Base-by-base conservation (phyloP, 2,797 vertebrate species). In the Holocentrus rufus region DNA sequence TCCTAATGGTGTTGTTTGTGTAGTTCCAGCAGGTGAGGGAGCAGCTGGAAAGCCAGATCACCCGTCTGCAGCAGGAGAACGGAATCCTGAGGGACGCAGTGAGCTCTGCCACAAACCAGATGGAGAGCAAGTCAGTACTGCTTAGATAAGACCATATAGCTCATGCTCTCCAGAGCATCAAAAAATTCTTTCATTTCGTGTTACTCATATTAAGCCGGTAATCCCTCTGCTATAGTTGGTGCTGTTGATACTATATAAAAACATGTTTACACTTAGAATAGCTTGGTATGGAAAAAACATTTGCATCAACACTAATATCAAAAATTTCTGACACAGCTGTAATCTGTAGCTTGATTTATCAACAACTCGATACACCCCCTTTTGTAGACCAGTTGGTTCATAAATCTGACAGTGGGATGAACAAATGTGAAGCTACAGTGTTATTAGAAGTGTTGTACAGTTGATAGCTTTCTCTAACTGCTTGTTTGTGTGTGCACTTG, bases 81-180 rank as follows among this genome's bases (percentile, higher is more conserved):
- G 92, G 94, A 67, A 99, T 99, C 85, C 90, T 99, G 85, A 95
- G 98, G 91, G 98, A 99, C 73, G 98, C 98, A 58, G 98, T 99
- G 91, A 99, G 97, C 92, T 96, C 95, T 17, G 96, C 97, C 73
- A 94, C 96, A 88, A 98, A 95, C 88, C 96, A 98, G 88, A 96
- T 99, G 94, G 98, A 99, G 91, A 98, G 92, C 96, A 99, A 99
- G 98, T 99, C 91, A 90, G 97, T 96, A 73, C 76, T 34, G 7
- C 23, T 4, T 69, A 58, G 15, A 36, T 27, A 25, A 62, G 5
- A 23, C 14, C 18, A 13, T 15, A 15, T 53, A 49, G 46, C 46
- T 69, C 53, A 50, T 13, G 13, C 46, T 53, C 11, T 44, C n/a
- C 42, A 17, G 31, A 60, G 44, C 27, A 46, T 39, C 27, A 36